phyloP scores from a whole-genome alignment of 2,888 invertebrate genomes.

The Cerastis leucographa region DNA sequence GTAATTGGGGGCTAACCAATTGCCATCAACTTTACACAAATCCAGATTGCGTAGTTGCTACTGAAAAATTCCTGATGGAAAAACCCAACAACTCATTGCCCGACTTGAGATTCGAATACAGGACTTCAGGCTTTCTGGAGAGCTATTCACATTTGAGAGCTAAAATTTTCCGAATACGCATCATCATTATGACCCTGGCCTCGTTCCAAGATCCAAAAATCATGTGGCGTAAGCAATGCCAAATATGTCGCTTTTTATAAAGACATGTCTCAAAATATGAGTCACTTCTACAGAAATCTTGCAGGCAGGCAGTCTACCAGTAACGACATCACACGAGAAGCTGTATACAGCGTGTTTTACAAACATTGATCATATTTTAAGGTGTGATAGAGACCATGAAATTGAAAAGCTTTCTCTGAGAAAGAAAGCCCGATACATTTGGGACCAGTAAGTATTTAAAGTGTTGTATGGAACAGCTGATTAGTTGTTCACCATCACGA shows the following conservation, averaged over 20 bases:
- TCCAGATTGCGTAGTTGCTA: not conserved
- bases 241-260: conserved; percentile 51
- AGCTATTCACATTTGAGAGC: not conserved
- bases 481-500: not conserved
- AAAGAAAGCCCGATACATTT: not conserved
- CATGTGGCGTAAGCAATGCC: conserved; percentile 30
- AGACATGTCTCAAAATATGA: conserved; percentile 36
- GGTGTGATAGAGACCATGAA: not conserved
- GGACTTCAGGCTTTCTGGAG: not conserved
- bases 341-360: not conserved
- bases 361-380: not conserved
- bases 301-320: conserved; percentile 41
- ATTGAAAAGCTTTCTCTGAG: not conserved
- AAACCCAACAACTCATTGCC: not conserved
- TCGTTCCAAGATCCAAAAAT: conserved; percentile 7
- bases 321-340: conserved; percentile 2
- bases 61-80: not conserved
- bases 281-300: conserved; percentile 37
- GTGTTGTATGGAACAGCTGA: not conserved
- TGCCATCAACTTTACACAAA: not conserved
- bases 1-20: not conserved
- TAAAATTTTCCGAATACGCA: not conserved
- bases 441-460: not conserved
- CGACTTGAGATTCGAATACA: not conserved
- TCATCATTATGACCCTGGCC: conserved; percentile 7